Base-by-base conservation (phyloP, 2,888 invertebrate genomes). In the Leucania comma region DNA sequence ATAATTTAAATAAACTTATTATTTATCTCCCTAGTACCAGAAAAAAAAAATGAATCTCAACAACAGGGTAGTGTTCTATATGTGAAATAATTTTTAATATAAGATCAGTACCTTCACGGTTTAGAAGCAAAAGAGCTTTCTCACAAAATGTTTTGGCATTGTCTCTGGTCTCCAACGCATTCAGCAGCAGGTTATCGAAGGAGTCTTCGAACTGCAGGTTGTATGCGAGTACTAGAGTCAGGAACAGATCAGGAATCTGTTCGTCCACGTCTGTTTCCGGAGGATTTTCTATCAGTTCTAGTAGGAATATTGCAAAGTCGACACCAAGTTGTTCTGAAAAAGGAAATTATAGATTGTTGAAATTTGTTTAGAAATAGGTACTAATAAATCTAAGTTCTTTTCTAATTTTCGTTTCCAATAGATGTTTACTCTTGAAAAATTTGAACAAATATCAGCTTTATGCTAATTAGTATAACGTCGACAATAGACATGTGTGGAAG, bases 71-170 rank as follows among this genome's bases (percentile, higher is more conserved):
- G 17, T 14, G 24, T 9, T 10, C 29, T 20, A 20, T 3, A 9
- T 32, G n/a, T 54, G 4, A 10, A 54, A 1, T 3, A n/a, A n/a
- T n/a, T n/a, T n/a, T n/a, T n/a, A n/a, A n/a, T n/a, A n/a, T n/a
- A n/a, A n/a, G n/a, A n/a, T n/a, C 32, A 9, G 54, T 92, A 98
- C 98, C 99, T 97, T 99, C 99, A 87, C 99, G 97, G 91, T 99
- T 99, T 14, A 99, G 96, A 63, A 99, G 95, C 66, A 99, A 94
- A 60, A 99, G 96, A 62, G 98, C 97, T 93, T 99, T 99, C 91
- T 99, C 99, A 5, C 99, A 99, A 88, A 99, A 98, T 0, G 97
- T 97, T 93, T 99, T 99, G 0, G 98, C 98, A 60, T 97, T 97
- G 54, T 97, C 96, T 75, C 97, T 93, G 65, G 97, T 96, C 83